Evolutionary conservation across 1,140 invertebrate genomes (phyloP).

Genomic region (Drosophila kepulauana): DNA sequence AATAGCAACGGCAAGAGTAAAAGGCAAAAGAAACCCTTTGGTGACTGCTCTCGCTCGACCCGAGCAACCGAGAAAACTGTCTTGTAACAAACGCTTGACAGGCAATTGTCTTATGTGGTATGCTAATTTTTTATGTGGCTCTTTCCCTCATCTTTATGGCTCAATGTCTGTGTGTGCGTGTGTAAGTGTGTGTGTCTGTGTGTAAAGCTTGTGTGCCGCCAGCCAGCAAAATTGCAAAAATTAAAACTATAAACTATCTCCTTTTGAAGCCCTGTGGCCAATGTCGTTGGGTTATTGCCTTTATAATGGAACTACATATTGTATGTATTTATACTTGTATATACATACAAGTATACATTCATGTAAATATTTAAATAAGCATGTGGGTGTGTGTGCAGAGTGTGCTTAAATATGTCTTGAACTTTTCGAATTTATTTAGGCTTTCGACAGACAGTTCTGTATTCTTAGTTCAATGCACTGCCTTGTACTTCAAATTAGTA

Average conservation of each 20-base stretch:
- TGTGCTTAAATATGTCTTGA: background rate
- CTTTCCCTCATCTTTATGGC: constrained; percentile 24
- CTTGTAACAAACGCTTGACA: constrained; percentile 72
- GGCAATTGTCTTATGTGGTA: constrained; percentile 82
- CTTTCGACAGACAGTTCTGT: background rate
- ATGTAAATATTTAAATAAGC: constrained; percentile 22
- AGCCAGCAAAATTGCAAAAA: constrained; percentile 69
- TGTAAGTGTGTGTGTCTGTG: background rate
- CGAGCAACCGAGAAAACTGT: constrained; percentile 46
- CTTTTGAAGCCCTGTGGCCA: constrained; percentile 39
- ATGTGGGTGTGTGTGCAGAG: background rate
- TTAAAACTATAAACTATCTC: constrained; percentile 82
- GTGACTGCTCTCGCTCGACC: constrained; percentile 34
- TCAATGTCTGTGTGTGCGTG: constrained; percentile 8
- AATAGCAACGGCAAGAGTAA: constrained; percentile 3
- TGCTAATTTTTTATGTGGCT: constrained; percentile 73
- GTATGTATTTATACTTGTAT: background rate
- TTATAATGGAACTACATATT: constrained; percentile 56
- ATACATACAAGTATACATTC: background rate
- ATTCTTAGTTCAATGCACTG: background rate
- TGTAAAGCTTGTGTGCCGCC: constrained; percentile 35
- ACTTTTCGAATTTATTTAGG: background rate
- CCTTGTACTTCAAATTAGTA: background rate
- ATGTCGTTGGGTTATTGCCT: constrained; percentile 67
- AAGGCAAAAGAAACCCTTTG: constrained; percentile 39